Evolutionary conservation across 2,888 invertebrate genomes (phyloP).

Genomic region (Argyresthia goedartella): DNA sequence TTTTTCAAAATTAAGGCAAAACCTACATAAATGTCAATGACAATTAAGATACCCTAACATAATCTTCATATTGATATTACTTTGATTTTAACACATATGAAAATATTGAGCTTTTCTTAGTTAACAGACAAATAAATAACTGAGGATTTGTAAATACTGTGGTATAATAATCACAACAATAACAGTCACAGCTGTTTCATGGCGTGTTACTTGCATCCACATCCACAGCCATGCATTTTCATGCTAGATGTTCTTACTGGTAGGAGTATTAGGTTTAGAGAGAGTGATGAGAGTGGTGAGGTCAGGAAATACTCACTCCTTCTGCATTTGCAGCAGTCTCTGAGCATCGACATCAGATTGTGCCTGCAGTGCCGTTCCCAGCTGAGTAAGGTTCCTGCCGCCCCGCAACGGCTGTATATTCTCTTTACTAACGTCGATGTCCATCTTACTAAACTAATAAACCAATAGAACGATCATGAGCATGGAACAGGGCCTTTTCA

Average conservation of each 20-base stretch:
- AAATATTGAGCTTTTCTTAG: too few species aligned
- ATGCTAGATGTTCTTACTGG: background rate
- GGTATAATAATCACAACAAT: too few species aligned
- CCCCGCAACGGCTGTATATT: slow-evolving; percentile 94
- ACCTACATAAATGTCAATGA: too few species aligned
- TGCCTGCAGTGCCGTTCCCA: slow-evolving; percentile 85
- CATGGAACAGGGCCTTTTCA: slow-evolving; percentile 50
- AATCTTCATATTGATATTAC: too few species aligned
- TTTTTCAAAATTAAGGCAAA: too few species aligned
- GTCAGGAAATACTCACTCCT: slow-evolving; percentile 69
- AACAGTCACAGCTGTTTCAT: too few species aligned
- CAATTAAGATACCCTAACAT: too few species aligned
- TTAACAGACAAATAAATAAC: too few species aligned
- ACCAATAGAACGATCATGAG: slow-evolving; percentile 52
- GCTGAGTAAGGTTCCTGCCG: slow-evolving; percentile 84
- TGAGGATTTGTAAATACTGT: too few species aligned
- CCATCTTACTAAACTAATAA: slow-evolving; percentile 69
- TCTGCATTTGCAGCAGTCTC: slow-evolving; percentile 75
- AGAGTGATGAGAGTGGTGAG: background rate
- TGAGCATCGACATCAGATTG: slow-evolving; percentile 79
- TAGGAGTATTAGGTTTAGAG: background rate
- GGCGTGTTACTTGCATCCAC: too few species aligned
- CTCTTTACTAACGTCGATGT: slow-evolving; percentile 88
- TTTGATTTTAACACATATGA: too few species aligned
- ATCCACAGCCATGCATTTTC: background rate